Conservation (phyloP, 2,888 invertebrate species). For the Sylvicola cinctus region DNA sequence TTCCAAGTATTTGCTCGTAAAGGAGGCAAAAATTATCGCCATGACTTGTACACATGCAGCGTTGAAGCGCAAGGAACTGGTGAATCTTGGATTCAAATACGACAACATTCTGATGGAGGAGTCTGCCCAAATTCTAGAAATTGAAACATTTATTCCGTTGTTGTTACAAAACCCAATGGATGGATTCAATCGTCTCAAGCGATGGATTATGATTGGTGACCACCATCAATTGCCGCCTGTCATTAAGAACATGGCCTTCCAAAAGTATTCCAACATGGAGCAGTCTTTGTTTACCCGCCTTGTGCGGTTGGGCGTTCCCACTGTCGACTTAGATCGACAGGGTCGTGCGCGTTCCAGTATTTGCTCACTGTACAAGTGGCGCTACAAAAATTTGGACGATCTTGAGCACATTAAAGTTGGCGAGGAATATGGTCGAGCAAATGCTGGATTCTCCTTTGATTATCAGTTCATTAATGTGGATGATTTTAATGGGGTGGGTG, state of each 20-base stretch:
- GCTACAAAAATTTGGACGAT: conserved; percentile 90
- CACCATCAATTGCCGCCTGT: conserved; percentile 99
- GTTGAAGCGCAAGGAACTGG: conserved; percentile 84
- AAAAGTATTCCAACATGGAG: conserved; percentile 99
- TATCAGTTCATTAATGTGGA: conserved; percentile 93
- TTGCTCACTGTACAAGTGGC: conserved; percentile 87
- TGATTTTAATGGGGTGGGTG: conserved; percentile 91
- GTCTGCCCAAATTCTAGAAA: conserved; percentile 95
- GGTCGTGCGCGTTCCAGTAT: conserved; percentile 86
- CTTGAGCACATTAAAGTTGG: conserved; percentile 67
- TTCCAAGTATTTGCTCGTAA: conserved; percentile 88
- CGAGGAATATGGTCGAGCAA: conserved; percentile 73
- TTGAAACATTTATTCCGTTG: conserved; percentile 97
- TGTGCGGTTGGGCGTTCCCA: conserved; percentile 89
- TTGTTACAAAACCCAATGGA: conserved; percentile 97
- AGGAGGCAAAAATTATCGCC: conserved; percentile 98
- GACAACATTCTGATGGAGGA: conserved; percentile 99
- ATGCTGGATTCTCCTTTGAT: conserved; percentile 81
- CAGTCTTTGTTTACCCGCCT: conserved; percentile 94
- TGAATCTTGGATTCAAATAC: conserved; percentile 88
- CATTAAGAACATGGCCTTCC: conserved; percentile 99
- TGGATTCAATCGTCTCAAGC: conserved; percentile 80
- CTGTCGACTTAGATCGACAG: conserved; percentile 93
- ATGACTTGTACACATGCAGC: conserved; percentile 99
- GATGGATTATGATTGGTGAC: conserved; percentile 99